These are phyloP conservation scores for Orientallactaga bullata DNA, from an alignment of 2,113 vertebrate genomes.

Conservation along the genomic window DNA sequence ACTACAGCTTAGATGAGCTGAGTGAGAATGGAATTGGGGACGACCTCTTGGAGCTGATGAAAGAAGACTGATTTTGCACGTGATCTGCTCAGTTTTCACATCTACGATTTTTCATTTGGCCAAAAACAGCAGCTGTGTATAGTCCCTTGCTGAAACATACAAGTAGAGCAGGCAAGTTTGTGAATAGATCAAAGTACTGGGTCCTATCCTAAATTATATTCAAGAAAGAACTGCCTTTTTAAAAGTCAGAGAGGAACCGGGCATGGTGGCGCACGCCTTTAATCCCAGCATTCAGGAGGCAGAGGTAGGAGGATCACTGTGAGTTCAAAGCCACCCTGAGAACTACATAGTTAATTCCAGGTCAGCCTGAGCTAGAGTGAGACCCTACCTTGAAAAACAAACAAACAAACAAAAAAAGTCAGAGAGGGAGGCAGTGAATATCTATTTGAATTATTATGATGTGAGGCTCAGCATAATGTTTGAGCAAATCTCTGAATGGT, in stretches of 20 bases:
- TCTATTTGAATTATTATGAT: conserved; percentile 2
- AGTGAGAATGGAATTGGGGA: conserved; percentile 86
- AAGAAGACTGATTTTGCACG: conserved; percentile 60
- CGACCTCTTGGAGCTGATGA: conserved; percentile 89
- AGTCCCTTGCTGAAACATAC: background rate
- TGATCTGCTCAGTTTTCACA: background rate
- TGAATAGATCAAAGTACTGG: conserved; percentile 53
- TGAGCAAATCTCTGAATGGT: conserved; percentile 1
- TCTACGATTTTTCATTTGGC: background rate
- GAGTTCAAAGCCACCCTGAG: no score
- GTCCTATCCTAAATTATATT: conserved; percentile 16
- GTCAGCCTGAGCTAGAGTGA: no score
- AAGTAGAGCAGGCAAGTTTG: background rate
- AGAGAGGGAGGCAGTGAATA: background rate
- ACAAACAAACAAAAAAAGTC: no score
- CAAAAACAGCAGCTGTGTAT: background rate
- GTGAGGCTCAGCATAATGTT: background rate
- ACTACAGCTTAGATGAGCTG: conserved; percentile 93
- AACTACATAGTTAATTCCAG: no score
- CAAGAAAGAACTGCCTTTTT: background rate
- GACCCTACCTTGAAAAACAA: no score
- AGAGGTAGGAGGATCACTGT: no score
- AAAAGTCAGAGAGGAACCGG: background rate
- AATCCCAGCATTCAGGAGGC: no score
- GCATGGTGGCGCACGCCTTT: no score